Base-by-base conservation (phyloP, 2,888 invertebrate genomes). In the Stratiomys singularior region DNA sequence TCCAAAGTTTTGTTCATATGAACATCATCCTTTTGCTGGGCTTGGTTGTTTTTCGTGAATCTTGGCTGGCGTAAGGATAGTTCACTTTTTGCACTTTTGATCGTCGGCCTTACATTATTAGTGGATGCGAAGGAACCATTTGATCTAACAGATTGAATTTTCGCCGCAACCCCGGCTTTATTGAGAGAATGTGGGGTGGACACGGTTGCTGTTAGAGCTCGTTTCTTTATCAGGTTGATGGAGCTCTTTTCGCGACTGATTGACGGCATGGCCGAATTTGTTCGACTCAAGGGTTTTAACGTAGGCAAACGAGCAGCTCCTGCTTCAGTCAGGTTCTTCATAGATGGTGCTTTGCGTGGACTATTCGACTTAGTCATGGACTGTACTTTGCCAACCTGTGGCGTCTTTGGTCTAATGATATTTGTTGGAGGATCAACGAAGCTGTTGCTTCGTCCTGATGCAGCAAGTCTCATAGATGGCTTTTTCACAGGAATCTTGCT, bases 401-500 rank as follows among this genome's bases (percentile, higher is more conserved):
- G 27, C 11, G 18, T 56, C 27, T 18, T 13, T 27, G 52, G 13
- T 37, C 25, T 74, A 1, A 27, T 0, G 18, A n/a, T 56, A 4
- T 4, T 23, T n/a, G 60, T 44, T 5, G 27, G 27, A 18, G 30
- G 46, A 28, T 77, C 77, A n/a, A 77, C 81, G 76, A 85, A 85
- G 80, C 84, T 85, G 67, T 84, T 84, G 74, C 85, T 85, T 30
- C 85, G 83, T 37, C 82, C 82, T 52, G 82, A 83, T 44, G 85
- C 74, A 28, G 84, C 77, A n/a, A 82, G 80, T 67, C 81, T 84
- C 1, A 84, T 82, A 15, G 67, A 52, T 13, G 44, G 46, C 4
- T 83, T 86, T 18, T 85, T 82, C 21, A 91, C 89, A 84, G 91
- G 91, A 86, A 91, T 91, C 88, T 90, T 90, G 84, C 90, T 91